phyloP scores from a whole-genome alignment of 1,140 invertebrate genomes.

The Camponotus pennsylvanicus region DNA sequence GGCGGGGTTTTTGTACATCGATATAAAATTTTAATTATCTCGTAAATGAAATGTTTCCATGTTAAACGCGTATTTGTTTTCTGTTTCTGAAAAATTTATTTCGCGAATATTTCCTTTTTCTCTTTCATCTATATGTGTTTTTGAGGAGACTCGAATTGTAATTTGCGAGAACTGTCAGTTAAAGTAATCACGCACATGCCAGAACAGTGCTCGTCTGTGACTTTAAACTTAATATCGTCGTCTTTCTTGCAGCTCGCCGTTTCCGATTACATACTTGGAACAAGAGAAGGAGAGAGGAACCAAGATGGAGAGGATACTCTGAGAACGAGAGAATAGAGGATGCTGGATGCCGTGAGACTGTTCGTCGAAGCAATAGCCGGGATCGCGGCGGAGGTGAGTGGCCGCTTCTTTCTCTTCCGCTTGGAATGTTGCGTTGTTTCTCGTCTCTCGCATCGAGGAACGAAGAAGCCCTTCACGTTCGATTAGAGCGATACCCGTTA shows the following conservation, averaged over 20 bases:
- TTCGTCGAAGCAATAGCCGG: slow-evolving; percentile 70
- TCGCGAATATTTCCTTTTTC: neutral
- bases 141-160: neutral
- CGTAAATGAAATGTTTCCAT: neutral
- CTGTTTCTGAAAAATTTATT: slow-evolving; percentile 6
- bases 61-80: neutral
- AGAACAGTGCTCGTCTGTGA: slow-evolving; percentile 51
- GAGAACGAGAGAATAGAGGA: slow-evolving; percentile 54
- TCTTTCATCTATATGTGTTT: neutral
- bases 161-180: slow-evolving; percentile 47
- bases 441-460: slow-evolving; percentile 47
- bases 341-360: slow-evolving; percentile 65
- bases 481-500: slow-evolving; percentile 25
- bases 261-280: slow-evolving; percentile 65
- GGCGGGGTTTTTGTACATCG: neutral
- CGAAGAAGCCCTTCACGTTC: neutral
- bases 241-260: slow-evolving; percentile 46
- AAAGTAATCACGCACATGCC: slow-evolving; percentile 10
- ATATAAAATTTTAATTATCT: slow-evolving; percentile 14
- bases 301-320: slow-evolving; percentile 29
- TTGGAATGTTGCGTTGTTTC: slow-evolving; percentile 69
- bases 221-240: slow-evolving; percentile 47
- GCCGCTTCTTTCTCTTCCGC: slow-evolving; percentile 72
- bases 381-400: slow-evolving; percentile 75
- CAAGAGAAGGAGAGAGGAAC: neutral